A percentile compares a stretch with the other conserved stretches of the same genome.
These are phyloP conservation scores for Jordanella pulchra DNA, from an alignment of 2,797 vertebrate genomes.

Conservation along the genomic window DNA sequence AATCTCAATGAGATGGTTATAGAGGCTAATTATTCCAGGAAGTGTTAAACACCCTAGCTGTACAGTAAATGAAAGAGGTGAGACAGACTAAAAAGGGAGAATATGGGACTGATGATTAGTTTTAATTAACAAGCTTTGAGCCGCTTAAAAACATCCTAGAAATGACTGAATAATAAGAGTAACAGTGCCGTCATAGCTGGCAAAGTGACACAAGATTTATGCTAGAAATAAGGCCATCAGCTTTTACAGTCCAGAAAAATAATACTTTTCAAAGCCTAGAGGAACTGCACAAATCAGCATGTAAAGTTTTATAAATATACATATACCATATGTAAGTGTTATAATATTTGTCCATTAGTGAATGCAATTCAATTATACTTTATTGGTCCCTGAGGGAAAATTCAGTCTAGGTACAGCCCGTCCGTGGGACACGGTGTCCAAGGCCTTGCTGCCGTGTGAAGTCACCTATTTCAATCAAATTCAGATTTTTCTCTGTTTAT, in stretches of 20 bases:
- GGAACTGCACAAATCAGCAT: no score
- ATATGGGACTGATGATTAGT: constrained; percentile 1
- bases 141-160: not conserved
- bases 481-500: no score
- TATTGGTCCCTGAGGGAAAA: no score
- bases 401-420: no score
- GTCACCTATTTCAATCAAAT: no score
- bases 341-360: no score
- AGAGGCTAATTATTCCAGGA: not conserved
- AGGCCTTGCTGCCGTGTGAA: no score
- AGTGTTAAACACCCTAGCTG: not conserved
- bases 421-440: no score
- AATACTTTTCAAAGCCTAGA: not conserved
- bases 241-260: not conserved
- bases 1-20: not conserved
- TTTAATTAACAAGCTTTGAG: constrained; percentile 3
- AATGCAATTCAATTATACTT: no score
- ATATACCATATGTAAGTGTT: no score
- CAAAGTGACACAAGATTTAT: not conserved
- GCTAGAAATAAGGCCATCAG: not conserved
- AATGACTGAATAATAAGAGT: not conserved
- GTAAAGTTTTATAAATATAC: no score
- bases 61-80: not conserved
- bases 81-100: not conserved
- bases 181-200: not conserved